Evolutionary conservation across 2,113 vertebrate species (phyloP).

Genomic region (Malurus melanocephalus): DNA sequence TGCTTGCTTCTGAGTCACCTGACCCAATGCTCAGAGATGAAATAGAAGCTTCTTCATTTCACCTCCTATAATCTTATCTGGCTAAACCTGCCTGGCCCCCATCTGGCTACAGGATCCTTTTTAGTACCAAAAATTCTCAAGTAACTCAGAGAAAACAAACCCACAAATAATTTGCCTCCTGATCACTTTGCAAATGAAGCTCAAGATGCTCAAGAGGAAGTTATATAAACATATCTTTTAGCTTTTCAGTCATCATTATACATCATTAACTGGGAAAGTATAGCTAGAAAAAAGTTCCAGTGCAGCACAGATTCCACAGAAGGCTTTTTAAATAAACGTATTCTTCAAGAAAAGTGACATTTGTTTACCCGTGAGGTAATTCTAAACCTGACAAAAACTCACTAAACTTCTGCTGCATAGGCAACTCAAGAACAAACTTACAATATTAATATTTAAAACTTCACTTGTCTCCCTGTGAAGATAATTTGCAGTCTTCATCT

Average conservation of each 20-base stretch:
- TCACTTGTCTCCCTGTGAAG: background rate
- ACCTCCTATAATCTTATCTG: conserved; percentile 27
- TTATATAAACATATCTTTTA: background rate
- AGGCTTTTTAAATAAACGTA: background rate
- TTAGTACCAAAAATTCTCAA: background rate
- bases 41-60: conserved; percentile 44
- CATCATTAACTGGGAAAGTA: background rate
- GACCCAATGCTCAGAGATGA: background rate
- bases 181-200: background rate
- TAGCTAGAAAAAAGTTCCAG: background rate
- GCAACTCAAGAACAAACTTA: background rate
- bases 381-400: background rate
- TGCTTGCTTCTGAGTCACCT: conserved; percentile 26
- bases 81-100: background rate
- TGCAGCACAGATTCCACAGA: background rate
- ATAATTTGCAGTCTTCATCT: conserved; percentile 4
- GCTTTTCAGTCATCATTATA: background rate
- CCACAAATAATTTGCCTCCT: background rate
- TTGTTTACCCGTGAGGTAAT: background rate
- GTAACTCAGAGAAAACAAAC: background rate
- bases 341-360: background rate
- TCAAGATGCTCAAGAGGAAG: background rate
- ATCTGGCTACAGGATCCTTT: background rate
- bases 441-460: background rate
- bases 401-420: background rate